Evolutionary conservation across 1,140 invertebrate species (phyloP).

Genomic region (Drosophila triauraria): DNA sequence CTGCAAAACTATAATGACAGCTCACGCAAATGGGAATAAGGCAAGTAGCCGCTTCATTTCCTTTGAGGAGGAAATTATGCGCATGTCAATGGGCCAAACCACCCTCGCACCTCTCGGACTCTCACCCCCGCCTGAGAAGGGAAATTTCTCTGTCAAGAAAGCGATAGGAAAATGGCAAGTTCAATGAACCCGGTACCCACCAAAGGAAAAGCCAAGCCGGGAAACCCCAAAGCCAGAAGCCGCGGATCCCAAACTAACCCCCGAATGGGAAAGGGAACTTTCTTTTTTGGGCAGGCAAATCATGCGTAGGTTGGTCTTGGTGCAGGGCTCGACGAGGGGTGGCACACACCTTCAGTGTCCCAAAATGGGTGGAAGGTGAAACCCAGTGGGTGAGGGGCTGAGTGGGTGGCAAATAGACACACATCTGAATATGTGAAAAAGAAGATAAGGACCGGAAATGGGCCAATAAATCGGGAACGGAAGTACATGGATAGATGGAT

Average conservation of each 20-base stretch:
- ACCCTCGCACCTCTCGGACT: constrained; percentile 44
- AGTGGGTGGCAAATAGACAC: constrained; percentile 43
- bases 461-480: constrained; percentile 47
- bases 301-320: constrained; percentile 31
- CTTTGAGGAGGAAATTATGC: constrained; percentile 33
- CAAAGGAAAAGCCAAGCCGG: constrained; percentile 54
- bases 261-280: constrained; percentile 21
- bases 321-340: not conserved
- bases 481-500: constrained; percentile 13
- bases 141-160: constrained; percentile 64
- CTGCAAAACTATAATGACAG: not conserved
- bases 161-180: constrained; percentile 71
- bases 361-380: constrained; percentile 2
- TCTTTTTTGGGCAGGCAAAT: constrained; percentile 26
- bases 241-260: constrained; percentile 48
- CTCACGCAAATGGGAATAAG: not conserved
- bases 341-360: not conserved
- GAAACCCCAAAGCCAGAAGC: constrained; percentile 46
- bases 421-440: constrained; percentile 41
- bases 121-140: constrained; percentile 28
- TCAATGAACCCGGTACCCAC: constrained; percentile 57
- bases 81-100: constrained; percentile 57
- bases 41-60: constrained; percentile 1
- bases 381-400: not conserved
- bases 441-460: constrained; percentile 52